These are phyloP conservation scores for Neotragus pygmaeus DNA, from an alignment of 2,113 vertebrate genomes.

Conservation along the genomic window DNA sequence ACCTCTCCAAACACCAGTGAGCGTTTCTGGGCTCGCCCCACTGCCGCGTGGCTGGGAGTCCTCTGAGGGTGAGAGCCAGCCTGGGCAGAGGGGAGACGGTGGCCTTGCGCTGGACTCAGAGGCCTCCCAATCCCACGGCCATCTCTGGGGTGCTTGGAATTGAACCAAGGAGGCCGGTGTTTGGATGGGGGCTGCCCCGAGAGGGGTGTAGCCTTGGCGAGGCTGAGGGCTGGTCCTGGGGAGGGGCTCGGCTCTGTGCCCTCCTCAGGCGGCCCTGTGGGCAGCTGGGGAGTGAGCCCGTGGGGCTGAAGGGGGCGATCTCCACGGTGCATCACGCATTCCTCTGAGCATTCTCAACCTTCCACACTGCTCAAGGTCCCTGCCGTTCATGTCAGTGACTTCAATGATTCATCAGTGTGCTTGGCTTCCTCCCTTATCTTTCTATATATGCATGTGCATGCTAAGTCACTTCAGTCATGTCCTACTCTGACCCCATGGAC, in stretches of 20 bases:
- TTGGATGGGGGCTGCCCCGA: neutral
- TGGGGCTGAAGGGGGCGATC: neutral
- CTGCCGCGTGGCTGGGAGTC: too few relatives aligned
- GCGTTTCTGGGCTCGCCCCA: neutral
- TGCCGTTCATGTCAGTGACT: neutral
- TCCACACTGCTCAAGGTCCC: neutral
- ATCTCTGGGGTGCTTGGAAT: neutral
- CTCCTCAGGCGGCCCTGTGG: too few relatives aligned
- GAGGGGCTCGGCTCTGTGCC: neutral
- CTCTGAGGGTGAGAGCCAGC: neutral
- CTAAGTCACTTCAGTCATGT: neutral
- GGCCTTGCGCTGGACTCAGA: neutral
- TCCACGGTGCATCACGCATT: accelerated
- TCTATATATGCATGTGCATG: neutral
- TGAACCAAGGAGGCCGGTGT: neutral
- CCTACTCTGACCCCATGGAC: neutral
- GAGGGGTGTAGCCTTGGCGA: neutral
- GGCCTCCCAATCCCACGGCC: neutral
- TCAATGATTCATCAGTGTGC: neutral
- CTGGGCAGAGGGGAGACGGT: neutral
- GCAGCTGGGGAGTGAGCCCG: neutral
- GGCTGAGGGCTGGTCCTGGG: neutral
- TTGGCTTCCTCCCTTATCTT: neutral
- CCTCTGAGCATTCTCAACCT: accelerated
- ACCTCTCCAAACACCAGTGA: neutral